These are phyloP conservation scores for Zingel zingel DNA, from an alignment of 2,113 vertebrate species.

Conservation along the genomic window DNA sequence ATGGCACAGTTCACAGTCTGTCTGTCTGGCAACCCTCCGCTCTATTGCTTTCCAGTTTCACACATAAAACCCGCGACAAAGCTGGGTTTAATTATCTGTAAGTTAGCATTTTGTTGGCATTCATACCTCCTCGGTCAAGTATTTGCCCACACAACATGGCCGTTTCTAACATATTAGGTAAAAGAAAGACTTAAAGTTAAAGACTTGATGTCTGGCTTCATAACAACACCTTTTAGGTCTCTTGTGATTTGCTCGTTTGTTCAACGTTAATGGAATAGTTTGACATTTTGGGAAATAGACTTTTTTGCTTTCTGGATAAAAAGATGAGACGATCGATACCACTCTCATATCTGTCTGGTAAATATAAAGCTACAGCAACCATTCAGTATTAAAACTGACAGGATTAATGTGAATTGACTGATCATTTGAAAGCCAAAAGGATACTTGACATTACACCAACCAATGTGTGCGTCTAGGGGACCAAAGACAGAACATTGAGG, in stretches of 20 bases:
- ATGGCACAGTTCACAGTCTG: conserved; percentile 52
- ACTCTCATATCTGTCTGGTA: background rate
- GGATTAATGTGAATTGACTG: background rate
- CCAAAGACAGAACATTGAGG: background rate
- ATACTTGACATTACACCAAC: background rate
- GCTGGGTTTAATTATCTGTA: conserved; percentile 33
- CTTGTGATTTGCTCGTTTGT: background rate
- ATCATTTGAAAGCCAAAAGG: background rate
- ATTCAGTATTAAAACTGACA: background rate
- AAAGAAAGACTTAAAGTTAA: background rate
- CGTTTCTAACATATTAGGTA: conserved; percentile 4
- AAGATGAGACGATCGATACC: background rate
- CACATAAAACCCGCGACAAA: conserved; percentile 17
- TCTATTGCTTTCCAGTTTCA: conserved; percentile 29
- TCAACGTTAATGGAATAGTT: background rate
- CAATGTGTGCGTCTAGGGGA: background rate
- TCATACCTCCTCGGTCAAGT: conserved; percentile 9
- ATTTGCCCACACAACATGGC: background rate
- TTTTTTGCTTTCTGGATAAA: background rate
- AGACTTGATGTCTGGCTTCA: background rate
- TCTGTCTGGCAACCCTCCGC: conserved; percentile 42
- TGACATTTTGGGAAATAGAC: background rate
- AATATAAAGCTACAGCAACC: background rate
- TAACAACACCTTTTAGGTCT: background rate
- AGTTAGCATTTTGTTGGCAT: conserved; percentile 26